A percentile compares a stretch with the other conserved stretches of the same genome.
Conservation (phyloP, 2,113 vertebrate species). For the Rhinichthys klamathensis region DNA sequence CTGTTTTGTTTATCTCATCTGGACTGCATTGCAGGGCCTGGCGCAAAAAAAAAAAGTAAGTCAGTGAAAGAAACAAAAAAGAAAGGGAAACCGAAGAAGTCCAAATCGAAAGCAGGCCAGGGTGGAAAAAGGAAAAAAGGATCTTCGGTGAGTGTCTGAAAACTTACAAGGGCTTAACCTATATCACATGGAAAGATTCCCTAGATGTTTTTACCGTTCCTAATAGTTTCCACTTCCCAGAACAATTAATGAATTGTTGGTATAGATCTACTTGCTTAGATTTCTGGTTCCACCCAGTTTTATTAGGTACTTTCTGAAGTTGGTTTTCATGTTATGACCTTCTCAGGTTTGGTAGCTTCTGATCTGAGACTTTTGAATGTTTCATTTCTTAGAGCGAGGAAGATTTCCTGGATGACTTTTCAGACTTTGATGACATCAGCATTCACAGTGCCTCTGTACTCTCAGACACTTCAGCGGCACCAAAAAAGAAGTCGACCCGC, state of each 20-base stretch:
- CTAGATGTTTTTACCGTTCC: neutral
- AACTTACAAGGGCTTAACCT: neutral
- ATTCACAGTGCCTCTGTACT: constrained; percentile 93
- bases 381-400: constrained; percentile 85
- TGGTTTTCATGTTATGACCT: neutral
- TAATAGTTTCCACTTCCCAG: neutral
- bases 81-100: constrained; percentile 91
- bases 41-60: constrained; percentile 89
- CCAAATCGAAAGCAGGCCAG: constrained; percentile 89
- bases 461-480: constrained; percentile 84
- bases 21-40: constrained; percentile 80
- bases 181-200: constrained; percentile 23
- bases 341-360: neutral
- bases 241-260: constrained; percentile 2
- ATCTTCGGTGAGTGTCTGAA: constrained; percentile 83
- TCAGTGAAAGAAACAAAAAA: constrained; percentile 88
- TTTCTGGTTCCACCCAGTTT: constrained; percentile 16
- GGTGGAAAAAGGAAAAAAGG: constrained; percentile 93
- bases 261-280: neutral
- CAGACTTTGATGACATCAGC: constrained; percentile 93
- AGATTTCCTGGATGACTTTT: constrained; percentile 90
- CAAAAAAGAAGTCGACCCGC: constrained; percentile 85
- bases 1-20: constrained; percentile 29
- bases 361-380: neutral
- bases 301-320: neutral